phyloP scores from a whole-genome alignment of 2,797 vertebrate species.

The Ctenopoma kingsleyae region DNA sequence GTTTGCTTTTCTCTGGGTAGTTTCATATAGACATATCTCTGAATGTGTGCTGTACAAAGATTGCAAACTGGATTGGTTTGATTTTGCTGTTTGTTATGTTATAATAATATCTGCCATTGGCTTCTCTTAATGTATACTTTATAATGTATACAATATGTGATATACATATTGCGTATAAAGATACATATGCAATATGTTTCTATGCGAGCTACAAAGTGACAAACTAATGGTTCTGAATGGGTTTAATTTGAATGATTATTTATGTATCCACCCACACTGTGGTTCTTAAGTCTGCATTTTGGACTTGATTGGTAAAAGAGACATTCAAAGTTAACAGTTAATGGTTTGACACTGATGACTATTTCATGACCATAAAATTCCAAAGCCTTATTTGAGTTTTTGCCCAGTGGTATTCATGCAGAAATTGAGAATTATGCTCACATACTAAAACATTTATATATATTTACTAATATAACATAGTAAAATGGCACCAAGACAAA shows the following conservation, averaged over 20 bases:
- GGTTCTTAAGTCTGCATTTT: constrained; percentile 18
- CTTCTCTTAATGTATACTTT: background rate
- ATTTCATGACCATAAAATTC: constrained; percentile 16
- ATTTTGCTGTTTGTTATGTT: background rate
- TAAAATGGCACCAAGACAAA: background rate
- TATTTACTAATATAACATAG: background rate
- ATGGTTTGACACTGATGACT: constrained; percentile 36
- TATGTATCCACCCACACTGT: constrained; percentile 21
- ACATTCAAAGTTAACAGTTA: constrained; percentile 19
- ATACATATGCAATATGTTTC: no score
- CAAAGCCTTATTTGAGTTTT: constrained; percentile 7
- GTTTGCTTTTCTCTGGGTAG: no score
- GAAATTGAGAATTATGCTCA: background rate
- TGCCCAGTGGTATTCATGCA: constrained; percentile 19
- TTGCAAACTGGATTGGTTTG: background rate
- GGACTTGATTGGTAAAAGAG: constrained; percentile 5
- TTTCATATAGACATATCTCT: no score
- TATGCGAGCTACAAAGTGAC: background rate
- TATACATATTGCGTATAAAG: no score
- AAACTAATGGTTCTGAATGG: background rate
- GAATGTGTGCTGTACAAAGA: no score
- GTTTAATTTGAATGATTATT: constrained; percentile 11
- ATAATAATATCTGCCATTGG: background rate
- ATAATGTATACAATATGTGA: background rate
- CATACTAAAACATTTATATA: background rate